Percentiles rank a stretch among this genome's conserved stretches.
Conservation (phyloP, 2,113 vertebrate species). For the Excalfactoria chinensis region DNA sequence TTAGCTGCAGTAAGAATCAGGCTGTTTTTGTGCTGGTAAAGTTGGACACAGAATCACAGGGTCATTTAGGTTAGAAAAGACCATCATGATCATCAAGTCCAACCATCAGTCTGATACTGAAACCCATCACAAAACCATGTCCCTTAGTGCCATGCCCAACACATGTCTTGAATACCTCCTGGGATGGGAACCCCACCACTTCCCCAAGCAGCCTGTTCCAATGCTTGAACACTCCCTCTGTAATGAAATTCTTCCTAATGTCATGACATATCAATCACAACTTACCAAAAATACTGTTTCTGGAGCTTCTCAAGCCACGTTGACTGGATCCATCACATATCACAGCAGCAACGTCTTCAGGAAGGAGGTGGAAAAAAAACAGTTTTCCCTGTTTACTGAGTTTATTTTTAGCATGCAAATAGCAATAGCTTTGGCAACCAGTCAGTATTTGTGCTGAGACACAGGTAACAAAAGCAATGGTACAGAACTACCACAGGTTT, state of each 20-base stretch:
- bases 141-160: not conserved
- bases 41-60: not conserved
- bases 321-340: not conserved
- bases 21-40: not conserved
- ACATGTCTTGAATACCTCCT: not conserved
- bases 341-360: not conserved
- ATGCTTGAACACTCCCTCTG: not conserved
- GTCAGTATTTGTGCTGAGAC: not conserved
- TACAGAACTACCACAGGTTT: not conserved
- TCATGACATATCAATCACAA: not conserved
- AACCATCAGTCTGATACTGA: not conserved
- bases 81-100: not conserved
- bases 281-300: not conserved
- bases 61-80: not conserved
- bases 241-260: not conserved
- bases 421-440: not conserved
- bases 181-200: not conserved
- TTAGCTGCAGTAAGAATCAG: not conserved
- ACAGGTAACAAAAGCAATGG: not conserved
- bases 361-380: not conserved
- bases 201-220: not conserved
- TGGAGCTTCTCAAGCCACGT: rapidly evolving
- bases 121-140: not conserved
- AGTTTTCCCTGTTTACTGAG: not conserved
- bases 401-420: not conserved